phyloP scores from a whole-genome alignment of 2,888 invertebrate species.

The Drosophila nr. fundita region DNA sequence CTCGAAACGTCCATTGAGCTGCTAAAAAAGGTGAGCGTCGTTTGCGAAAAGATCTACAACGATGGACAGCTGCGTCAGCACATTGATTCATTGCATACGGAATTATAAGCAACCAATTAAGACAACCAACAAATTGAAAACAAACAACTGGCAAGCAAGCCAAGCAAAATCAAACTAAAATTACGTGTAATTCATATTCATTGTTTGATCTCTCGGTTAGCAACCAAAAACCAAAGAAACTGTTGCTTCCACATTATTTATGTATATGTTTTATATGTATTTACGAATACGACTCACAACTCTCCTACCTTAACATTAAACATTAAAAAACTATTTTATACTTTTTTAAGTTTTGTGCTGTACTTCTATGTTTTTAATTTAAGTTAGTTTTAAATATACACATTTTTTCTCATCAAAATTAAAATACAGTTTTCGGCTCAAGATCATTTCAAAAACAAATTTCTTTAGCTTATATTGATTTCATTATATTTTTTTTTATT shows the following conservation, averaged over 20 bases:
- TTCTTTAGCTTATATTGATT: constrained; percentile 3
- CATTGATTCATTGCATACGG: constrained; percentile 78
- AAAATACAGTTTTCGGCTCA: neutral
- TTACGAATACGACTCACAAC: neutral
- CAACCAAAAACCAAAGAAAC: constrained; percentile 37
- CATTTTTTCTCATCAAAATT: neutral
- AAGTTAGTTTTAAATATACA: neutral
- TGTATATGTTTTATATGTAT: constrained; percentile 11
- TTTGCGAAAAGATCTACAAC: constrained; percentile 83
- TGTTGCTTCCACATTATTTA: constrained; percentile 60
- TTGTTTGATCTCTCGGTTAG: constrained; percentile 50
- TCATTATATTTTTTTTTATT: constrained; percentile 13
- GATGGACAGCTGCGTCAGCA: constrained; percentile 80
- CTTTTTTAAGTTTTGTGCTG: neutral
- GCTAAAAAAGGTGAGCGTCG: constrained; percentile 89
- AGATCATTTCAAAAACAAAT: neutral
- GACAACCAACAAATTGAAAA: neutral
- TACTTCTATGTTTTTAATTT: neutral
- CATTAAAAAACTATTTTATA: neutral
- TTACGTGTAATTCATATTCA: constrained; percentile 59
- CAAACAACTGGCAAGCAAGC: constrained; percentile 19
- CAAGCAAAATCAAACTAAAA: constrained; percentile 18
- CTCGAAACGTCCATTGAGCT: constrained; percentile 90
- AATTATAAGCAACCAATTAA: constrained; percentile 62
- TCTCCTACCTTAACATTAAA: neutral